Percentiles rank a stretch among this genome's conserved stretches.
phyloP scores from a whole-genome alignment of 2,888 invertebrate genomes.

The Rhodophaea formosa region DNA sequence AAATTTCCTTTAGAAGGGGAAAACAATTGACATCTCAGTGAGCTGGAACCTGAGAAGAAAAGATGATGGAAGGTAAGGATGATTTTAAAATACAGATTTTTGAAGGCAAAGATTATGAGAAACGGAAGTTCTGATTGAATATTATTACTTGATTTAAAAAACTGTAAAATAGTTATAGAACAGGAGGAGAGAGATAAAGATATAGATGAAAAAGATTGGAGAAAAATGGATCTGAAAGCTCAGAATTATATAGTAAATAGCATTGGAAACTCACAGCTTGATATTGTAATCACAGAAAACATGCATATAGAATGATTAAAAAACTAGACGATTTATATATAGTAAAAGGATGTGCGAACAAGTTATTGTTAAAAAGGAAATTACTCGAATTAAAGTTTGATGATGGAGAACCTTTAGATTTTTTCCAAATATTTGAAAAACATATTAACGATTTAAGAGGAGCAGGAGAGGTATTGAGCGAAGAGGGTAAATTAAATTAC shows the following conservation, averaged over 20 bases:
- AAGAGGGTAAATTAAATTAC: conserved; percentile 9
- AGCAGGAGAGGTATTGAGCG: not conserved
- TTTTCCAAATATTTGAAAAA: conserved; percentile 1
- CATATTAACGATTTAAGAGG: not conserved
- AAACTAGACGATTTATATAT: conserved; percentile 6
- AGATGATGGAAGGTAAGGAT: too few relatives aligned
- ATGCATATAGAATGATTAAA: not conserved
- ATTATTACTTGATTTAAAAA: conserved; percentile 10
- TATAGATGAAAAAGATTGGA: conserved; percentile 1
- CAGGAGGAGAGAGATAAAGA: not conserved
- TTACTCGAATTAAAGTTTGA: not conserved
- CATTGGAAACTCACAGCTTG: too few relatives aligned
- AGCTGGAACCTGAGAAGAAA: too few relatives aligned
- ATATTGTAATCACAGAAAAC: too few relatives aligned
- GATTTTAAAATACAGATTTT: not conserved
- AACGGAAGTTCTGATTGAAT: conserved; percentile 17
- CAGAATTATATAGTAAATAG: conserved; percentile 12
- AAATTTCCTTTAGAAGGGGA: too few relatives aligned
- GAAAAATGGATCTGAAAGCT: not conserved
- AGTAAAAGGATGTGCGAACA: conserved; percentile 9
- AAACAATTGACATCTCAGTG: too few relatives aligned
- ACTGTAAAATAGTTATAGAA: conserved; percentile 1
- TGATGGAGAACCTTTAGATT: not conserved
- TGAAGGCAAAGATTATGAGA: conserved; percentile 10
- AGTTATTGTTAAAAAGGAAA: conserved; percentile 1